These are phyloP conservation scores for Diplolepis rosae DNA, from an alignment of 2,888 invertebrate species.

Conservation along the genomic window DNA sequence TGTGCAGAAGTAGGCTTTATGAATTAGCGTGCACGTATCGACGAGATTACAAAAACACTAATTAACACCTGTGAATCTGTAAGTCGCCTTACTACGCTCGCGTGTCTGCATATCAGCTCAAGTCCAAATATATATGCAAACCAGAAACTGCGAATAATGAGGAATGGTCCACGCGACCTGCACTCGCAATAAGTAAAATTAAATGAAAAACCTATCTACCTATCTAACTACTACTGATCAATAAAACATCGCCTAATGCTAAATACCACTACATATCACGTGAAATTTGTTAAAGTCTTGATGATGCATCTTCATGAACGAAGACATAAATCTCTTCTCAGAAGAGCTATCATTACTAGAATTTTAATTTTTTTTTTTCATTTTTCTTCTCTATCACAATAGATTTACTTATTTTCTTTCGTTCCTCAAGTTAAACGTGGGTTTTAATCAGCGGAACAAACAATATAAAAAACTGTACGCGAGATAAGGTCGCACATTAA, in stretches of 20 bases:
- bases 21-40: not conserved
- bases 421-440: not conserved
- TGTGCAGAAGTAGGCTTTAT: not conserved
- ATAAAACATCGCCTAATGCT: conserved; percentile 27
- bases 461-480: not conserved
- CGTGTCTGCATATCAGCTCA: not conserved
- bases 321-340: conserved; percentile 62
- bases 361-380: conserved; percentile 59
- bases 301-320: conserved; percentile 64
- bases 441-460: not conserved
- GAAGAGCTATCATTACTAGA: conserved; percentile 59
- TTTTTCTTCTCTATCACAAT: conserved; percentile 64
- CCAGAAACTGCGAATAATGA: conserved; percentile 36
- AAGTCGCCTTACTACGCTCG: not conserved
- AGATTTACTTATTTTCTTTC: conserved; percentile 33
- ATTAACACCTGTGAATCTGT: not conserved
- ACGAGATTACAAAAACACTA: not conserved
- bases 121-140: conserved; percentile 2
- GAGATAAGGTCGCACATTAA: not conserved
- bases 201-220: conserved; percentile 42
- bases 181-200: conserved; percentile 40
- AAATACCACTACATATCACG: conserved; percentile 61
- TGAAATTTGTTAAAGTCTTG: conserved; percentile 68
- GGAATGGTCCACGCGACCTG: conserved; percentile 52
- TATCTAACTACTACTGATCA: conserved; percentile 10